Evolutionary conservation across 2,888 invertebrate species (phyloP), one percentile per base, ranked within the genome.

Genomic region (Diarsia mendica): DNA sequence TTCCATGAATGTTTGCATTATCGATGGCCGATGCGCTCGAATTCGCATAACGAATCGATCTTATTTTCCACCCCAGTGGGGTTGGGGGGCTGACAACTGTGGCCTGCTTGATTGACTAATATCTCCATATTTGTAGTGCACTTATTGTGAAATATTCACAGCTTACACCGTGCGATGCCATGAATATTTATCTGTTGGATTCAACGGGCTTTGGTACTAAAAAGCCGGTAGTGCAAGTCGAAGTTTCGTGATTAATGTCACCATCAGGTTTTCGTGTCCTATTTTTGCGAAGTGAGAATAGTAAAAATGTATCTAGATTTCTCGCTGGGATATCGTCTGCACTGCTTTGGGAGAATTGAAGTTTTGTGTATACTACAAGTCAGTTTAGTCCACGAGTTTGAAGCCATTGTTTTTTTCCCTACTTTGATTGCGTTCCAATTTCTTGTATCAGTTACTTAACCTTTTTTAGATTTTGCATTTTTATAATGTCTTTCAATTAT

Each of bases 201-300:
- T 68, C 58, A 51, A 49, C 55, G 60, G 75, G 4, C 75, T 74
- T 75, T 10, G 18, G 28, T 72, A 72, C 51, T 80, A 72, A 79
- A 80, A 80, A 58, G 39, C 65, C 46, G 60, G 68, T 61, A 48
- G 63, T 64, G 72, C 55, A 73, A 67, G 74, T 72, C 60, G 68
- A 72, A 84, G 74, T 84, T 81, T 53, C 72, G 72, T 83, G 81
- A 83, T 83, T 84, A 77, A 84, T 75, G 77, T 64, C 65, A 68
- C 65, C 80, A 69, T 61, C 60, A 75, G 72, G 84, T 82, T 82
- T 71, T 70, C 68, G 61, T 49, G 60, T 65, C 46, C 67, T 71
- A 84, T 84, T 77, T 83, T 69, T 68, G 53, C 48, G 39, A 80
- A 73, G 65, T 73, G 55, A n/a, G 48, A 71, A 76, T 63, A 63